Evolutionary conservation across 2,888 invertebrate species (phyloP).

Genomic region (Agapostemon virescens): DNA sequence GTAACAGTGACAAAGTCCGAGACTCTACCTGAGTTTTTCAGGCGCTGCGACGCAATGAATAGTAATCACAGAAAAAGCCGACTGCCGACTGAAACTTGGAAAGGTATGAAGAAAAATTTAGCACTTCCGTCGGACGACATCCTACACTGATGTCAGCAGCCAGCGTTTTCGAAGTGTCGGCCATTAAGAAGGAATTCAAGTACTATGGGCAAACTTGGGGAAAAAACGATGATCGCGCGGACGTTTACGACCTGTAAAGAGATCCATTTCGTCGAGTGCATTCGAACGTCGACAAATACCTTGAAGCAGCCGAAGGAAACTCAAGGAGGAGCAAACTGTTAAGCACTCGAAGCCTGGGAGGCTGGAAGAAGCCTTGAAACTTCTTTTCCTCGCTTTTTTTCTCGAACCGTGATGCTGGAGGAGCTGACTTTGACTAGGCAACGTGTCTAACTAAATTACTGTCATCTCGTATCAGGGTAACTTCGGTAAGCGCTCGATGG

Average conservation of each 20-base stretch:
- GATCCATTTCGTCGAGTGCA: slow-evolving; percentile 68
- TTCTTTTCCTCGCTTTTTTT: slow-evolving; percentile 31
- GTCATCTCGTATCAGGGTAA: slow-evolving; percentile 33
- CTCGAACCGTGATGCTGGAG: slow-evolving; percentile 24
- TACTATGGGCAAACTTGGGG: slow-evolving; percentile 54
- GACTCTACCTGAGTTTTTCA: background rate
- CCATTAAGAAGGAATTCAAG: slow-evolving; percentile 64
- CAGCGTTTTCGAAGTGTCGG: slow-evolving; percentile 44
- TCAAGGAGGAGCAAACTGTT: slow-evolving; percentile 63
- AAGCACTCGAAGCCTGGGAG: slow-evolving; percentile 50
- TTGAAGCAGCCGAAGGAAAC: slow-evolving; percentile 50
- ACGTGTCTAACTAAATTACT: slow-evolving; percentile 57
- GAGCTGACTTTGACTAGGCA: slow-evolving; percentile 44
- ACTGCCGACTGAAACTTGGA: background rate
- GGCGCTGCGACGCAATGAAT: background rate
- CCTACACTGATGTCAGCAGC: slow-evolving; percentile 40
- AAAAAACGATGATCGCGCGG: slow-evolving; percentile 56
- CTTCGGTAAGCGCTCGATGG: background rate
- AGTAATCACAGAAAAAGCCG: background rate
- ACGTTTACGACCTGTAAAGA: slow-evolving; percentile 68
- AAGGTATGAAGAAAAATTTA: slow-evolving; percentile 17
- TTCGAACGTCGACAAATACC: slow-evolving; percentile 69
- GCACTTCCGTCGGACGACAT: slow-evolving; percentile 21
- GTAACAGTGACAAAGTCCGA: background rate
- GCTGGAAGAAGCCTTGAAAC: slow-evolving; percentile 51